These are phyloP conservation scores for Pseudomugil tenellus DNA, from an alignment of 2,797 vertebrate species.

Conservation along the genomic window DNA sequence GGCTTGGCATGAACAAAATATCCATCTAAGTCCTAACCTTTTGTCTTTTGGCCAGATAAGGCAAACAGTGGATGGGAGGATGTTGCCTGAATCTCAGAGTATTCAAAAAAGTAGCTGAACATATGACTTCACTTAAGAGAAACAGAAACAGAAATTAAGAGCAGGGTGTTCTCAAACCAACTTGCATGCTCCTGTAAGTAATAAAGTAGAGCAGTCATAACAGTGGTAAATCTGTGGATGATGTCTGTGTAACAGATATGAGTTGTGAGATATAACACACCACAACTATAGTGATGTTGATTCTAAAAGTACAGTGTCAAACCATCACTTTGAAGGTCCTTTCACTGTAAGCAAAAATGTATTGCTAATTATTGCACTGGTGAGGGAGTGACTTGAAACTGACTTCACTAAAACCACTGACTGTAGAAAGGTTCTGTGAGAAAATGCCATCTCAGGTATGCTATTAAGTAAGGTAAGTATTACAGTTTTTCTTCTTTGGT, in stretches of 20 bases:
- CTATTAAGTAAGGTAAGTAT: too few species aligned
- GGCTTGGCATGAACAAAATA: constrained; percentile 46
- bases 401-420: neutral
- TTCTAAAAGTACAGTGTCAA: neutral
- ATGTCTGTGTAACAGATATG: neutral
- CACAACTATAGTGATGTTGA: neutral
- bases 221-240: neutral
- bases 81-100: constrained; percentile 18
- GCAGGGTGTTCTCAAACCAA: neutral
- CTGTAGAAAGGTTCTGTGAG: neutral
- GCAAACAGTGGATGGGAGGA: constrained; percentile 10
- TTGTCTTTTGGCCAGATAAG: constrained; percentile 44
- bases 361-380: neutral
- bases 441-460: neutral
- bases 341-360: neutral
- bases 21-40: constrained; percentile 51
- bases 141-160: neutral
- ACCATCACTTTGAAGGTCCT: neutral
- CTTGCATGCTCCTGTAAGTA: neutral
- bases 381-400: neutral
- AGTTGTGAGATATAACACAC: neutral
- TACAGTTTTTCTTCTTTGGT: too few species aligned
- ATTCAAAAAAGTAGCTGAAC: neutral
- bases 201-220: neutral
- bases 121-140: neutral